These are phyloP conservation scores for Neelides folsomi DNA, from an alignment of 2,888 invertebrate genomes.

Conservation along the genomic window DNA sequence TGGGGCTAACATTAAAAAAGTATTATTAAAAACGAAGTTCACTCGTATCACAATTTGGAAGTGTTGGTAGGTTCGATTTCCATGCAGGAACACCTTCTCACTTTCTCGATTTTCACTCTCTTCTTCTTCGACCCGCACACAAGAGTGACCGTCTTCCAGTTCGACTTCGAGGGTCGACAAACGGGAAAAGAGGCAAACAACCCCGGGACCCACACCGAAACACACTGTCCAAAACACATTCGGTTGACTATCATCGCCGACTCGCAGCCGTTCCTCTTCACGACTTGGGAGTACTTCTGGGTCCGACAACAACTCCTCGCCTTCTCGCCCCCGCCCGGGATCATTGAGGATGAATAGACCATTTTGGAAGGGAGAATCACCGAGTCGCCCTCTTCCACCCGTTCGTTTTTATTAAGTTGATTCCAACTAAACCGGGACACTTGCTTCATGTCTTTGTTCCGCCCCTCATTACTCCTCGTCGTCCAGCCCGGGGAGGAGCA, in stretches of 20 bases:
- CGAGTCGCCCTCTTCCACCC: conserved; percentile 3
- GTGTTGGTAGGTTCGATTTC: conserved; percentile 23
- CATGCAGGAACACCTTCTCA: conserved; percentile 30
- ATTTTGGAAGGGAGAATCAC: conserved; percentile 27
- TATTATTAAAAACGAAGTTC: no score
- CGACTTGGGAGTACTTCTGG: conserved; percentile 30
- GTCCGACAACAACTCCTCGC: conserved; percentile 28
- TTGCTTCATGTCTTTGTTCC: conserved; percentile 19
- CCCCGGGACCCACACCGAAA: conserved; percentile 31
- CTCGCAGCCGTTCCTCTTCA: conserved; percentile 31
- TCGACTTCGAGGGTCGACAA: conserved; percentile 26
- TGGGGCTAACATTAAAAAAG: no score
- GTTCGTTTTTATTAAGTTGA: conserved; percentile 25
- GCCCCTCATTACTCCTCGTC: conserved; percentile 12
- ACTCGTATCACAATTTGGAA: no score
- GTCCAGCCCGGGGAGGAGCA: neutral
- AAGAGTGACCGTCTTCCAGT: conserved; percentile 26
- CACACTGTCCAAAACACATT: conserved; percentile 31
- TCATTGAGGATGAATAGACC: conserved; percentile 23
- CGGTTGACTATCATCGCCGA: conserved; percentile 26
- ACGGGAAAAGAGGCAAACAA: conserved; percentile 29
- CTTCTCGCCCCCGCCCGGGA: conserved; percentile 2
- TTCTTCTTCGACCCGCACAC: conserved; percentile 25
- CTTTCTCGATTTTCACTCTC: conserved; percentile 25
- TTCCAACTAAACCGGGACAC: conserved; percentile 31